These are phyloP conservation scores for Macrophya alboannulata DNA, from an alignment of 2,888 invertebrate species.

Conservation along the genomic window DNA sequence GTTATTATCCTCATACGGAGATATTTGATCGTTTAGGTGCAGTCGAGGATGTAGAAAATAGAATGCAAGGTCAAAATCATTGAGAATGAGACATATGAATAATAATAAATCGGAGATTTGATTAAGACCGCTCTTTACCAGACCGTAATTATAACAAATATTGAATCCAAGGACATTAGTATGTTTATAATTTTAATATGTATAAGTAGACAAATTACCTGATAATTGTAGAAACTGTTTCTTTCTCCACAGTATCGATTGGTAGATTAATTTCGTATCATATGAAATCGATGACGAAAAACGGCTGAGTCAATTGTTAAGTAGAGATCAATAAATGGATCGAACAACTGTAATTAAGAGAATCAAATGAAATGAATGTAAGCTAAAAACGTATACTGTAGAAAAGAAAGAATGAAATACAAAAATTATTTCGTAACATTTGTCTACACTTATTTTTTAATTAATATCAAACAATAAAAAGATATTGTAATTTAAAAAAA, in stretches of 20 bases:
- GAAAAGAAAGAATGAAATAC: background rate
- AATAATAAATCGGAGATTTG: background rate
- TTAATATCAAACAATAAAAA: background rate
- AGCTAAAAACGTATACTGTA: background rate
- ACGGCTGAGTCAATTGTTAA: background rate
- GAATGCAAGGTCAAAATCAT: background rate
- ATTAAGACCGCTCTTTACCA: background rate
- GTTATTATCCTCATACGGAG: background rate
- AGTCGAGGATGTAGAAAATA: background rate
- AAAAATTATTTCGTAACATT: background rate
- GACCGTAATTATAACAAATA: background rate
- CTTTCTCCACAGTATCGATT: background rate
- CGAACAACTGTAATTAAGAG: background rate
- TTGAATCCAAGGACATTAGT: background rate
- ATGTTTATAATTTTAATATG: background rate
- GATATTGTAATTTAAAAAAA: background rate
- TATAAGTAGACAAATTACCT: conserved; percentile 9
- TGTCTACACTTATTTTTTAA: background rate
- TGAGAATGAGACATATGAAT: background rate
- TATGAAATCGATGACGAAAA: background rate
- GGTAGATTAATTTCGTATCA: background rate
- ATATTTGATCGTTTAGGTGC: background rate
- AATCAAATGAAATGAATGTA: background rate
- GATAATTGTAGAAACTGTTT: background rate
- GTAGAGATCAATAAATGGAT: background rate